These are phyloP conservation scores for Leptinotarsa lineolata DNA, from an alignment of 1,140 invertebrate species.

Conservation along the genomic window DNA sequence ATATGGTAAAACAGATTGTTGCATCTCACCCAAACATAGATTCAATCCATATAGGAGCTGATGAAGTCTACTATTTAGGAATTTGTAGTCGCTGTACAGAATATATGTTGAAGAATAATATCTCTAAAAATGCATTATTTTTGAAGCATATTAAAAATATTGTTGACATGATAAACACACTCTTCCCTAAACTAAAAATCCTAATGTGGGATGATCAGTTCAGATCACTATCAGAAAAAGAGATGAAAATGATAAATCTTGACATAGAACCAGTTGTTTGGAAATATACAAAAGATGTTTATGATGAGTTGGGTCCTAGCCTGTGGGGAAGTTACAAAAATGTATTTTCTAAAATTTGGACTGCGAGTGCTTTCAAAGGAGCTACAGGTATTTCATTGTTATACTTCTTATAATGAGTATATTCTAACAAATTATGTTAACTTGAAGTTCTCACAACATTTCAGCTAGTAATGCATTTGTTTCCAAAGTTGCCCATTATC, in stretches of 20 bases:
- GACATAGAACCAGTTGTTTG: conserved; percentile 86
- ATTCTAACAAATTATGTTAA: background rate
- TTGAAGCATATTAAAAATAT: conserved; percentile 71
- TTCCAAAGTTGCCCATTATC: conserved; percentile 42
- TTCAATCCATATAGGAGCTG: conserved; percentile 77
- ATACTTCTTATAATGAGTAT: conserved; percentile 54
- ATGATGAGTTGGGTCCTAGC: conserved; percentile 50
- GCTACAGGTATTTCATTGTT: conserved; percentile 68
- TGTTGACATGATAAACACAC: conserved; percentile 65
- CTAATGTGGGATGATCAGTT: conserved; percentile 96
- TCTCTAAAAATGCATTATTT: conserved; percentile 57
- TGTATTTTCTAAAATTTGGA: conserved; percentile 87
- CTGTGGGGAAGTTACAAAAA: conserved; percentile 81
- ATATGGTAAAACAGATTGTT: conserved; percentile 45
- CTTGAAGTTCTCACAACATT: conserved; percentile 3
- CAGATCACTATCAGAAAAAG: conserved; percentile 67
- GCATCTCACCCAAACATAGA: conserved; percentile 44
- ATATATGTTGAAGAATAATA: conserved; percentile 36
- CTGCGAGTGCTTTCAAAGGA: conserved; percentile 88
- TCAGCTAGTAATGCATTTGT: conserved; percentile 44
- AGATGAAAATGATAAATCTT: conserved; percentile 68
- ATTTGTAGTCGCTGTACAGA: conserved; percentile 71
- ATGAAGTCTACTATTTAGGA: conserved; percentile 83
- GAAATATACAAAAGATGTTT: conserved; percentile 70
- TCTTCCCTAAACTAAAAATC: conserved; percentile 63